Conservation (phyloP, 2,888 invertebrate species). For the Mesoligia furuncula region DNA sequence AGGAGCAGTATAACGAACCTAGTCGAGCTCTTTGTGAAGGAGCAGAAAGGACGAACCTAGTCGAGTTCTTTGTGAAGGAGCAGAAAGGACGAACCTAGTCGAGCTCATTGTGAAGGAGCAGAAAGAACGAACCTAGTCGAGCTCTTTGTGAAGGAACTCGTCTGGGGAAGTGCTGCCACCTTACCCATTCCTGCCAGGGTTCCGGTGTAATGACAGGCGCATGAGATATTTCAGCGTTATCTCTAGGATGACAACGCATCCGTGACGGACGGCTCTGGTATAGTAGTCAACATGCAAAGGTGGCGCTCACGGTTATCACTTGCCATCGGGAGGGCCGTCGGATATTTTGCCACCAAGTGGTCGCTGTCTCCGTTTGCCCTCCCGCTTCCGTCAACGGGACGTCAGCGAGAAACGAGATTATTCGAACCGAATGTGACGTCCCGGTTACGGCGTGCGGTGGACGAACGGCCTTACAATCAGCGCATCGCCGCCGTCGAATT, state of each 20-base stretch:
- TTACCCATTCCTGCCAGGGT: not conserved
- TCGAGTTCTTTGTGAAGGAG: too few species aligned
- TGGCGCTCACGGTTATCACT: not conserved
- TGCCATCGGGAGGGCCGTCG: not conserved
- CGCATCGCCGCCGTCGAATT: too few species aligned
- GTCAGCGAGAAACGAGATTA: not conserved
- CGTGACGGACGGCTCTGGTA: not conserved
- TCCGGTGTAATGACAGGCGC: not conserved
- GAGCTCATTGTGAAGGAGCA: too few species aligned
- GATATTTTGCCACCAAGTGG: not conserved
- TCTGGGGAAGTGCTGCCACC: not conserved
- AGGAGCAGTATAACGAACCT: too few species aligned
- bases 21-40: too few species aligned
- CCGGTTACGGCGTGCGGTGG: not conserved
- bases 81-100: too few species aligned
- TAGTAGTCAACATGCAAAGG: not conserved
- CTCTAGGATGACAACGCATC: not conserved
- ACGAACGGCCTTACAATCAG: not conserved
- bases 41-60: too few species aligned
- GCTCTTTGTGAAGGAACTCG: not conserved
- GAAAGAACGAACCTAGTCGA: too few species aligned
- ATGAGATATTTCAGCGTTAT: not conserved
- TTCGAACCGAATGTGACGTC: too few species aligned
- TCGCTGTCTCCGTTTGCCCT: not conserved
- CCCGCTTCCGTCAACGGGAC: not conserved